Percentiles rank a stretch among this genome's conserved stretches.
Conservation (phyloP, 2,113 vertebrate species). For the Leptobrachium ailaonicum region DNA sequence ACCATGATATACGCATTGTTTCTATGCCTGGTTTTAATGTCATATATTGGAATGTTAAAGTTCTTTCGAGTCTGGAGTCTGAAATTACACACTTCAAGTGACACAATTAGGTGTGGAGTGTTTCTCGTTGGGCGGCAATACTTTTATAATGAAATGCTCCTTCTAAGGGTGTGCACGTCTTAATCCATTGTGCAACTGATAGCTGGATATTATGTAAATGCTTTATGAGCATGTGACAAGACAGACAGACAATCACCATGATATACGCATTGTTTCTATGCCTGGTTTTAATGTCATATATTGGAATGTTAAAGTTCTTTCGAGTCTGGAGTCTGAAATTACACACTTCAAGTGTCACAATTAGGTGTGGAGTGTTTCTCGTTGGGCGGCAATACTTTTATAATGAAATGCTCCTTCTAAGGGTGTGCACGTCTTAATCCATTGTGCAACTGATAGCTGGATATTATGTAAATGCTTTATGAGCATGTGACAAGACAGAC, state of each 20-base stretch:
- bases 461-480: background rate
- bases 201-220: background rate
- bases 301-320: conserved; percentile 14
- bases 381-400: conserved; percentile 21
- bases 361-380: conserved; percentile 35
- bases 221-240: too few relatives aligned
- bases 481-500: too few relatives aligned
- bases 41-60: conserved; percentile 1
- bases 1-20: too few relatives aligned
- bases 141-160: background rate
- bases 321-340: conserved; percentile 15
- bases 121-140: conserved; percentile 25
- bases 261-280: too few relatives aligned
- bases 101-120: conserved; percentile 32
- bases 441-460: conserved; percentile 15
- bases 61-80: conserved; percentile 10
- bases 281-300: background rate
- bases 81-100: conserved; percentile 28
- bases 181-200: conserved; percentile 20
- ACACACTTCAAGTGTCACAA: conserved; percentile 23
- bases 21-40: background rate
- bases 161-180: conserved; percentile 19
- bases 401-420: conserved; percentile 8
- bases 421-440: conserved; percentile 9
- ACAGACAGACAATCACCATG: too few relatives aligned